Percentiles rank a stretch among this genome's conserved stretches.
Evolutionary conservation across 2,113 vertebrate genomes (phyloP).

Genomic region (Nesospiza acunhae): DNA sequence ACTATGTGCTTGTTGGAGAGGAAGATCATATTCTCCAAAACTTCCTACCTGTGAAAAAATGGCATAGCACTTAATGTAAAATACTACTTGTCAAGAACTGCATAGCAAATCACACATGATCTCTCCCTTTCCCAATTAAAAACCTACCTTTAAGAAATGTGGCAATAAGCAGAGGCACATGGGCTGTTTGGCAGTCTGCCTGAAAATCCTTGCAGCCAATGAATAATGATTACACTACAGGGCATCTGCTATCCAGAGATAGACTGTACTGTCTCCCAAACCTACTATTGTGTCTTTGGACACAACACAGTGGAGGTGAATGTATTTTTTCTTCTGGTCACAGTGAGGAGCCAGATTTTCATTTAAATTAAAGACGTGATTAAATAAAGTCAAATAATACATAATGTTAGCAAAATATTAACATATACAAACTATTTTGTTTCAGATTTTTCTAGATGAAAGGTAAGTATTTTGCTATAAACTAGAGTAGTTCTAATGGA

Average conservation of each 20-base stretch:
- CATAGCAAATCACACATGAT: constrained; percentile 59
- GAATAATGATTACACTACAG: constrained; percentile 46
- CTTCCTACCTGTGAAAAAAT: constrained; percentile 40
- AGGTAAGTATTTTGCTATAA: neutral
- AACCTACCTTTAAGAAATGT: constrained; percentile 66
- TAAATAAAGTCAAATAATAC: constrained; percentile 41
- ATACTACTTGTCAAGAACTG: constrained; percentile 64
- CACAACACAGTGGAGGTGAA: constrained; percentile 56
- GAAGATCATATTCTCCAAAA: constrained; percentile 3
- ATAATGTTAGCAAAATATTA: neutral
- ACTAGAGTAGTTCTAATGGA: neutral
- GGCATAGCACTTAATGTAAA: constrained; percentile 46
- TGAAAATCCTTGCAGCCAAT: constrained; percentile 57
- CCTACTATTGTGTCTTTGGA: constrained; percentile 61
- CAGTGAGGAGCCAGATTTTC: constrained; percentile 31
- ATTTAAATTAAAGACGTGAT: constrained; percentile 67
- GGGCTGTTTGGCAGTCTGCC: constrained; percentile 68
- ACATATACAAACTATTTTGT: neutral
- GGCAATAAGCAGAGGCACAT: constrained; percentile 73
- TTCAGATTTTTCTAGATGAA: neutral
- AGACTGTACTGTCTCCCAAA: constrained; percentile 48
- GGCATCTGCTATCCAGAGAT: constrained; percentile 74
- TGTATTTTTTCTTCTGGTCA: constrained; percentile 62
- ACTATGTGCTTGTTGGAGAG: neutral
- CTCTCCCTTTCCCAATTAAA: constrained; percentile 69